Conservation (phyloP, 2,113 vertebrate species). For the Lasiurus cinereus region DNA sequence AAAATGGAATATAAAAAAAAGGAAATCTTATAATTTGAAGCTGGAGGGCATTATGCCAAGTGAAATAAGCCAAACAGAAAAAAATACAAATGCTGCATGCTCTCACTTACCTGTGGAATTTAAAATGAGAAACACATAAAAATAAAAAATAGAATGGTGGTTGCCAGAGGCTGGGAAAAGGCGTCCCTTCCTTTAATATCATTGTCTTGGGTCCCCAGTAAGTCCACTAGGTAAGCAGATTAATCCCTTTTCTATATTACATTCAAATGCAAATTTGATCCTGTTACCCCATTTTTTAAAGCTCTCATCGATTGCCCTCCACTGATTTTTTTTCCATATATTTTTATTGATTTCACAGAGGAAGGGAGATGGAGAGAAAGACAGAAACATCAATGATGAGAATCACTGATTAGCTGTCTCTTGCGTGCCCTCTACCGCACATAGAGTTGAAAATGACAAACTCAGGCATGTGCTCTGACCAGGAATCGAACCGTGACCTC, state of each 20-base stretch:
- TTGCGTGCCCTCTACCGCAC: too few relatives aligned
- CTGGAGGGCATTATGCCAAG: not conserved
- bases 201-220: not conserved
- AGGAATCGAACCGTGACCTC: too few relatives aligned
- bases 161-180: not conserved
- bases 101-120: not conserved
- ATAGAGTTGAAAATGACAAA: too few relatives aligned
- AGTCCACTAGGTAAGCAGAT: not conserved
- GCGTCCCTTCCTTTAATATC: not conserved
- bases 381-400: too few relatives aligned
- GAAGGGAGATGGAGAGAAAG: too few relatives aligned
- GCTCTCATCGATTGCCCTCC: not conserved
- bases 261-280: not conserved
- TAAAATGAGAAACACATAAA: not conserved
- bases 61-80: not conserved
- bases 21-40: not conserved
- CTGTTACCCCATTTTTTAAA: not conserved
- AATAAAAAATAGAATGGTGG: not conserved
- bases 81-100: not conserved
- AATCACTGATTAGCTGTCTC: too few relatives aligned
- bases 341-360: too few relatives aligned
- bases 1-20: not conserved
- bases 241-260: not conserved
- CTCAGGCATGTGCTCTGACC: too few relatives aligned
- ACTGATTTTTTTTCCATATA: not conserved